Percentiles rank a stretch among this genome's conserved stretches.
phyloP scores from a whole-genome alignment of 2,888 invertebrate genomes.

The Odontocolon sp. region DNA sequence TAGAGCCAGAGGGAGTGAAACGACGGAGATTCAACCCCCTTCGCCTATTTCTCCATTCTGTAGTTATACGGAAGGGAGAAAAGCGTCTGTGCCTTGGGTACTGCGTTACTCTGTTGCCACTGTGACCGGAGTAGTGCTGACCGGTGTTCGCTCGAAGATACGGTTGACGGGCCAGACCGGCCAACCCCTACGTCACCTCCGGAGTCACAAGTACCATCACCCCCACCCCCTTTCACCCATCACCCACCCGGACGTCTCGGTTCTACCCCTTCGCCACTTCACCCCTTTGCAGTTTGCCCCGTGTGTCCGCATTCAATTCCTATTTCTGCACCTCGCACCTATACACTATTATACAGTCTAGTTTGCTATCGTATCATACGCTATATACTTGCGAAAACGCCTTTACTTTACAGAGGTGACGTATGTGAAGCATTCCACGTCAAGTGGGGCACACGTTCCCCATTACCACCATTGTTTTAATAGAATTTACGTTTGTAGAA shows the following conservation, averaged over 20 bases:
- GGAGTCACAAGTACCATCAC: conserved; percentile 47
- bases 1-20: conserved; percentile 67
- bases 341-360: conserved; percentile 30
- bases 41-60: conserved; percentile 71
- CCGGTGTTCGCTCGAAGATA: conserved; percentile 78
- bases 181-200: conserved; percentile 47
- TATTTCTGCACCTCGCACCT: conserved; percentile 53
- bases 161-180: conserved; percentile 74
- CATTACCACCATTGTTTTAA: too few relatives aligned
- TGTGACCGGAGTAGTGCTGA: conserved; percentile 72
- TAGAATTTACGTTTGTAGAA: too few relatives aligned
- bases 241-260: conserved; percentile 46
- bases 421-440: too few relatives aligned
- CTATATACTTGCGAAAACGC: conserved; percentile 36
- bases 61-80: conserved; percentile 67
- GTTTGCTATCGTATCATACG: conserved; percentile 29
- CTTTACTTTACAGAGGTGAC: conserved; percentile 36
- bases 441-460: too few relatives aligned
- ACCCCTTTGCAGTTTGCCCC: too few relatives aligned
- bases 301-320: conserved; percentile 58
- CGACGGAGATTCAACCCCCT: conserved; percentile 63
- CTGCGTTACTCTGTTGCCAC: conserved; percentile 55
- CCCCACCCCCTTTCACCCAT: too few relatives aligned
- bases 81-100: conserved; percentile 65
- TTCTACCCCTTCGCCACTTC: conserved; percentile 41